Evolutionary conservation across 92 coral and sea anemone genomes (phyloP).

Genomic region (Umimayanthus chanpuru): DNA sequence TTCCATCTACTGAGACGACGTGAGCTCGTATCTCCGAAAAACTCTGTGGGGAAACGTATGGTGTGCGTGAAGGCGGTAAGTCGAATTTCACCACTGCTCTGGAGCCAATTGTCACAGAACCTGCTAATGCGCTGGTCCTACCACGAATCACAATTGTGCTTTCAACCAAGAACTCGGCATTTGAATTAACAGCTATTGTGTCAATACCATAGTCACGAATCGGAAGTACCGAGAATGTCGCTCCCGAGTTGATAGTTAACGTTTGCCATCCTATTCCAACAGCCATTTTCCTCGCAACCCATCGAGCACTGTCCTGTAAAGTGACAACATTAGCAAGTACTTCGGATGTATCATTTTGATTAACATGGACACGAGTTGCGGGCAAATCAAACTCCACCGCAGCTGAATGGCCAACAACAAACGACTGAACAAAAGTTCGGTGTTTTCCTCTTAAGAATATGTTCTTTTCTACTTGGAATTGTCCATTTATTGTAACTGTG

Average conservation of each 20-base stretch:
- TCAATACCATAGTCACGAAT: constrained; percentile 36
- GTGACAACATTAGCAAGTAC: constrained; percentile 8
- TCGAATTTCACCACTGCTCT: constrained; percentile 26
- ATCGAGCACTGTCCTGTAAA: constrained; percentile 20
- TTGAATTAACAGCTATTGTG: constrained; percentile 15
- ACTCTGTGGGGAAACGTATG: constrained; percentile 22
- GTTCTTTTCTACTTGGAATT: constrained; percentile 47
- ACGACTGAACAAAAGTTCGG: constrained; percentile 12
- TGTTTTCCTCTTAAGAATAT: constrained; percentile 36
- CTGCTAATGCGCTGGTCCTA: constrained; percentile 8
- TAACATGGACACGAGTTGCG: constrained; percentile 19
- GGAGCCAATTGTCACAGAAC: constrained; percentile 15
- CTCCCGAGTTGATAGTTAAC: constrained; percentile 22
- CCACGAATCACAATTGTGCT: constrained; percentile 39
- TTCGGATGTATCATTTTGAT: constrained; percentile 28
- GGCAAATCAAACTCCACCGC: constrained; percentile 38
- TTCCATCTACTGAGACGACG: constrained; percentile 67
- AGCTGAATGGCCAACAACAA: constrained; percentile 34
- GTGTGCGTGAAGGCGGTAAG: constrained; percentile 15
- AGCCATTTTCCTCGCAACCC: constrained; percentile 31
- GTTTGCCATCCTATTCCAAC: constrained; percentile 27
- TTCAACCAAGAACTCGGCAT: constrained; percentile 13
- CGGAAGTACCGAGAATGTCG: constrained; percentile 14
- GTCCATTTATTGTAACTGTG: constrained; percentile 43
- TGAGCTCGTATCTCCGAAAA: constrained; percentile 37